phyloP scores from a whole-genome alignment of 2,113 vertebrate genomes.

The Perognathus longimembris region DNA sequence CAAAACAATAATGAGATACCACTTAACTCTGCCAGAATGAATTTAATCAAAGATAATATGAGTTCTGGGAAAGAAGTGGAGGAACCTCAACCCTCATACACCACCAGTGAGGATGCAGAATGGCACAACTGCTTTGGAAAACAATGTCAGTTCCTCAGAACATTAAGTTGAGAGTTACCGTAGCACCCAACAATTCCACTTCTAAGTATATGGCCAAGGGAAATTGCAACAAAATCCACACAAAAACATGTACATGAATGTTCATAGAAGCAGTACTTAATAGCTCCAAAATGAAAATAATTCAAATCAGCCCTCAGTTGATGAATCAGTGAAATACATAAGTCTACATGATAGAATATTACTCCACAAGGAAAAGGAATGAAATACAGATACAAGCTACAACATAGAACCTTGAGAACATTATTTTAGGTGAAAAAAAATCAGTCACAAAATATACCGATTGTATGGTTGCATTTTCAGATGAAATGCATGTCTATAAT shows the following conservation, averaged over 20 bases:
- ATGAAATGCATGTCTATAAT: conserved; percentile 42
- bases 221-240: background rate
- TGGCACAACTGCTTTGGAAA: conserved; percentile 6
- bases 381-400: background rate
- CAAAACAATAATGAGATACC: background rate
- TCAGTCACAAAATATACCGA: conserved; percentile 3
- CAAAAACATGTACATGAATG: background rate
- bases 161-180: no score
- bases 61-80: background rate
- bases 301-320: no score
- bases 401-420: background rate
- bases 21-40: background rate
- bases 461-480: background rate
- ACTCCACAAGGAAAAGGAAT: conserved; percentile 10
- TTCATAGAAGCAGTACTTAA: background rate
- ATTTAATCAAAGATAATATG: conserved; percentile 16
- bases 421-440: background rate
- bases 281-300: no score
- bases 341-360: background rate
- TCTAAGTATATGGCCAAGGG: background rate
- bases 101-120: background rate
- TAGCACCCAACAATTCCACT: background rate
- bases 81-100: background rate
- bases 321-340: background rate
- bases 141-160: background rate